Conservation (phyloP, 2,888 invertebrate species). For the Andrena hattorfiana region DNA sequence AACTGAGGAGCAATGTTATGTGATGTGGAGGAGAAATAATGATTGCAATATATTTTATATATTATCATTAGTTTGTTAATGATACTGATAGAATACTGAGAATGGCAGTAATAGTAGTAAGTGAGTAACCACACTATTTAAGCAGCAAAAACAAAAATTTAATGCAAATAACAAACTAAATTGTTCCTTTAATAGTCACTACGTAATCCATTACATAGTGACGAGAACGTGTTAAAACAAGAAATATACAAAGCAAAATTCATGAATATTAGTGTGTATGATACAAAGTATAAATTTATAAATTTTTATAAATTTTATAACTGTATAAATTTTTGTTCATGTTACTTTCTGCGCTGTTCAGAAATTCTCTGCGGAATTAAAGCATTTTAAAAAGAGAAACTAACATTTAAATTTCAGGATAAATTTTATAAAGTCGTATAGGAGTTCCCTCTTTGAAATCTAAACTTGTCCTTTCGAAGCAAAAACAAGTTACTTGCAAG, state of each 20-base stretch:
- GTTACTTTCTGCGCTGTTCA: background rate
- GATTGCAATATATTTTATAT: no score
- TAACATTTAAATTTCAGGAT: background rate
- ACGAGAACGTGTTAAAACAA: background rate
- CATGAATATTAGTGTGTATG: background rate
- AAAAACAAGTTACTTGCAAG: conserved; percentile 14
- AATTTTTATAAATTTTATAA: background rate
- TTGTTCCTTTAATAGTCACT: no score
- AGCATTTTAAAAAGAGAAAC: background rate
- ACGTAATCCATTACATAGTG: no score
- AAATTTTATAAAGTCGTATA: conserved; percentile 11
- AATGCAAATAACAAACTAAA: no score
- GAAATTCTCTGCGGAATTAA: background rate
- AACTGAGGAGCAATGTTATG: no score
- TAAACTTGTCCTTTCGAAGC: background rate
- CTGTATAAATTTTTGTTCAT: background rate
- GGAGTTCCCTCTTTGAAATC: conserved; percentile 5
- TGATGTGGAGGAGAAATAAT: no score
- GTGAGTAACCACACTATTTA: no score
- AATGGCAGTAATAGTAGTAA: no score
- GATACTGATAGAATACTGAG: no score
- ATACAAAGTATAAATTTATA: background rate
- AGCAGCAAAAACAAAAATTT: no score
- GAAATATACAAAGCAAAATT: background rate
- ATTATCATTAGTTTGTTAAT: no score